Evolutionary conservation across 2,888 invertebrate species (phyloP).

Genomic region (Neelides folsomi): DNA sequence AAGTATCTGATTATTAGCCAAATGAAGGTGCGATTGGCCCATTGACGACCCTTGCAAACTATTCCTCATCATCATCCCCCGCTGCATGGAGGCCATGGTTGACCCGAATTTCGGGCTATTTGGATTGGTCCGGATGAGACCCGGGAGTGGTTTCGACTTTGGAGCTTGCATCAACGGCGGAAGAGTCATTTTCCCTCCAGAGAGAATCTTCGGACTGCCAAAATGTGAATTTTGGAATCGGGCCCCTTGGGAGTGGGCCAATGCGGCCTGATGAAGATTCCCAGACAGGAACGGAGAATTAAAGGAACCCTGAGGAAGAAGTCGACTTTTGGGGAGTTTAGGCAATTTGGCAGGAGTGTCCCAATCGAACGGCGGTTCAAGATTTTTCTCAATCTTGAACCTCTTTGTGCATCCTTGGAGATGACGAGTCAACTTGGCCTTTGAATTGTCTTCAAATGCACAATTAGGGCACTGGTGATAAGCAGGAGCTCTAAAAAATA

Average conservation of each 20-base stretch:
- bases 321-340: conserved; percentile 44
- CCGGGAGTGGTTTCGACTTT: conserved; percentile 29
- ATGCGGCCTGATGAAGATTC: background rate
- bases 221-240: conserved; percentile 38
- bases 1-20: conserved; percentile 17
- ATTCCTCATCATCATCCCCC: conserved; percentile 16
- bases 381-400: conserved; percentile 72
- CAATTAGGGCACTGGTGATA: conserved; percentile 87
- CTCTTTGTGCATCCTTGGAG: conserved; percentile 74
- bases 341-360: conserved; percentile 89
- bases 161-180: conserved; percentile 41
- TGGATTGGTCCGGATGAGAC: conserved; percentile 30
- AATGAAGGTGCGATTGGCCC: background rate
- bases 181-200: conserved; percentile 28
- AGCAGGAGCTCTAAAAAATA: conserved; percentile 52
- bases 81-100: conserved; percentile 10
- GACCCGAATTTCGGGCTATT: conserved; percentile 13
- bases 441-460: conserved; percentile 85
- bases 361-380: conserved; percentile 74
- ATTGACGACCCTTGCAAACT: background rate
- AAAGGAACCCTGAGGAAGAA: conserved; percentile 23
- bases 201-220: conserved; percentile 35
- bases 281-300: conserved; percentile 15
- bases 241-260: conserved; percentile 4
- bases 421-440: conserved; percentile 78